Evolutionary conservation across 2,888 invertebrate species (phyloP).

Genomic region (Oscheius sp.): DNA sequence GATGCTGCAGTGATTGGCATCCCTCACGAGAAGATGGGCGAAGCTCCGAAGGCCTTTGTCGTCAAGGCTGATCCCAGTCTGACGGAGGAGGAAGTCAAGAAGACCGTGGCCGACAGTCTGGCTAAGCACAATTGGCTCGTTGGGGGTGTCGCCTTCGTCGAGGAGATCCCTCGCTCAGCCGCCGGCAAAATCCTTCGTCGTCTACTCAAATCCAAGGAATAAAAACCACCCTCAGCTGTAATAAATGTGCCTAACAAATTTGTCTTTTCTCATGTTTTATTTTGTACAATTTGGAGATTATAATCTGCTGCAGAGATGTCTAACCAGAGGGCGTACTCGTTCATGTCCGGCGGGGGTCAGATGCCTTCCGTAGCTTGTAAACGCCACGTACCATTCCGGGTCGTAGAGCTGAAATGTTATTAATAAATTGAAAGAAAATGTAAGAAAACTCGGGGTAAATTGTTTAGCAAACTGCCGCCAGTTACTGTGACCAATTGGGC

Average conservation of each 20-base stretch:
- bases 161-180: constrained; percentile 14
- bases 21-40: constrained; percentile 47
- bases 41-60: constrained; percentile 51
- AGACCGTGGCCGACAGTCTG: constrained; percentile 7
- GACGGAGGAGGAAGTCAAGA: constrained; percentile 29
- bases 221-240: neutral
- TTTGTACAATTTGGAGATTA: too few species aligned
- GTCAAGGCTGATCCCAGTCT: constrained; percentile 33
- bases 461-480: too few species aligned
- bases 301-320: neutral
- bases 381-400: constrained; percentile 5
- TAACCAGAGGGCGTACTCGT: constrained; percentile 14
- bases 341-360: constrained; percentile 13
- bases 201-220: constrained; percentile 3
- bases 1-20: constrained; percentile 84
- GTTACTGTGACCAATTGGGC: too few species aligned
- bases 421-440: neutral
- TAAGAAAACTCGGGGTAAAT: too few species aligned
- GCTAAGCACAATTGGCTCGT: constrained; percentile 30
- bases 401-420: constrained; percentile 7
- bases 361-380: constrained; percentile 1
- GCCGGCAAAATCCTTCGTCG: constrained; percentile 33
- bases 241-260: too few species aligned
- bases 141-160: constrained; percentile 22
- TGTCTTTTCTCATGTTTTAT: too few species aligned